Evolutionary conservation across 2,888 invertebrate species (phyloP).

Genomic region (Meiosimyza decipiens): DNA sequence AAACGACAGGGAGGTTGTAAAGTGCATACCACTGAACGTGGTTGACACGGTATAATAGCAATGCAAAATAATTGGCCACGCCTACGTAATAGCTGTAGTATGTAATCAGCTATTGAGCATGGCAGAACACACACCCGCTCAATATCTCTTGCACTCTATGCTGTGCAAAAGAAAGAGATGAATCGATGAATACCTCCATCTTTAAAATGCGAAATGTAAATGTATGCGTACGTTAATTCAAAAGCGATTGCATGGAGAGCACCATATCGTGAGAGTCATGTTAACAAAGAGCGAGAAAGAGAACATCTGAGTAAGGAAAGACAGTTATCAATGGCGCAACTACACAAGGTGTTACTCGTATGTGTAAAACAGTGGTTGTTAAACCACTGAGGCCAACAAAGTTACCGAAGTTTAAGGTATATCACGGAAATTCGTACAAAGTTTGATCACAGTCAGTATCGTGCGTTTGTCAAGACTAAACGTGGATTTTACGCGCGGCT

Average conservation of each 20-base stretch:
- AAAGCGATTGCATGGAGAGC: conserved; percentile 2
- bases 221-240: not conserved
- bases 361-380: conserved; percentile 18
- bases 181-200: conserved; percentile 55
- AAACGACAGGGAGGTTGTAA: conserved; percentile 34
- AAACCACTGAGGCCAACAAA: conserved; percentile 2
- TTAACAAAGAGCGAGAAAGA: not conserved
- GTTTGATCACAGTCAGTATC: conserved; percentile 59
- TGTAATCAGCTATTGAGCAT: conserved; percentile 30
- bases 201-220: conserved; percentile 46
- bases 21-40: conserved; percentile 12
- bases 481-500: conserved; percentile 11
- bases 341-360: not conserved
- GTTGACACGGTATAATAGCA: conserved; percentile 16
- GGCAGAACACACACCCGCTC: conserved; percentile 36
- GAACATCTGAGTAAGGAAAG: not conserved
- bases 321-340: conserved; percentile 8
- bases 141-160: conserved; percentile 33
- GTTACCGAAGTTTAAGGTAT: conserved; percentile 45
- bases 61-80: conserved; percentile 28
- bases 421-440: conserved; percentile 50
- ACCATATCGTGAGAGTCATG: not conserved
- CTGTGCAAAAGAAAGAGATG: conserved; percentile 42
- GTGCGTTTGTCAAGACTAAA: conserved; percentile 56
- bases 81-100: conserved; percentile 37